These are phyloP conservation scores for Phaetusa simplex DNA, from an alignment of 2,113 vertebrate genomes.

Conservation along the genomic window DNA sequence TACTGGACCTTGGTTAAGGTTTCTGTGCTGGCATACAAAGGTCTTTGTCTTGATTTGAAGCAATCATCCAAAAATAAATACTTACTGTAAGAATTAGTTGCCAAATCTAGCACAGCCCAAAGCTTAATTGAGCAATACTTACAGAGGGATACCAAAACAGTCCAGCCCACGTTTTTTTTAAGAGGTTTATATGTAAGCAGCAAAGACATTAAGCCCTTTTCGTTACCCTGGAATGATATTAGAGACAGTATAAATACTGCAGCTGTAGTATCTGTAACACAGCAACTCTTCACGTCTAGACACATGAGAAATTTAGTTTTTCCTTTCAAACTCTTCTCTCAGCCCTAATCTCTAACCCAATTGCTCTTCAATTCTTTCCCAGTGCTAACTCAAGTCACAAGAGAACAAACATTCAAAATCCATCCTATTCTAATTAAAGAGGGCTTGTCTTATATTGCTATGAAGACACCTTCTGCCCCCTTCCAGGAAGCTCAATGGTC, in stretches of 20 bases:
- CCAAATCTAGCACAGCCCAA: not conserved
- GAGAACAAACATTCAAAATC: not conserved
- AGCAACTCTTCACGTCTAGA: not conserved
- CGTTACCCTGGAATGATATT: not conserved
- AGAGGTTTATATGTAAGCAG: not conserved
- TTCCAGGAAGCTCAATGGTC: not conserved
- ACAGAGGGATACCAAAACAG: not conserved
- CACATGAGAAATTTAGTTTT: not conserved
- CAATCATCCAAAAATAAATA: not conserved
- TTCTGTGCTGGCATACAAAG: not conserved
- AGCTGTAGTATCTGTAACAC: rapidly evolving
- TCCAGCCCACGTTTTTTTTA: not conserved
- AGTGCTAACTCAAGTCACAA: not conserved
- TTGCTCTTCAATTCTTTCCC: not conserved
- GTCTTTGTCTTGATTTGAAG: not conserved
- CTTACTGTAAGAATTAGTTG: not conserved
- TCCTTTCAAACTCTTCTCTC: not conserved
- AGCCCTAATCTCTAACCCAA: not conserved
- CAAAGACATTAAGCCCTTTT: not conserved
- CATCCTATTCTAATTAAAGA: not conserved
- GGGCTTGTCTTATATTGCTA: not conserved
- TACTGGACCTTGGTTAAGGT: not conserved
- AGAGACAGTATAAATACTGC: not conserved
- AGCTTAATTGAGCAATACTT: not conserved
- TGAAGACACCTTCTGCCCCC: not conserved